Evolutionary conservation across 2,888 invertebrate genomes (phyloP).

Genomic region (Apamea epomidion): DNA sequence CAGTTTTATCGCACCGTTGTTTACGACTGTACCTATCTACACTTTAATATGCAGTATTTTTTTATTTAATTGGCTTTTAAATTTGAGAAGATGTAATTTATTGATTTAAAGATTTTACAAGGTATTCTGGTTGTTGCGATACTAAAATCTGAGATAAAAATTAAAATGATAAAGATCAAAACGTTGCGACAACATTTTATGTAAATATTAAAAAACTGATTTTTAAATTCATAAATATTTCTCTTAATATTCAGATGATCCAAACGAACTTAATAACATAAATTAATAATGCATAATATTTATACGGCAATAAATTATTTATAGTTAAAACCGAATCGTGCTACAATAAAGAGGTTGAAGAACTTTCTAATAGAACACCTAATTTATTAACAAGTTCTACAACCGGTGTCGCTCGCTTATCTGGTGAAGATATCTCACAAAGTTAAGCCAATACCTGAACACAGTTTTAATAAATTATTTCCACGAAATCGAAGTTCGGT

Average conservation of each 20-base stretch:
- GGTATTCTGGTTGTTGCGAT: slow-evolving; percentile 22
- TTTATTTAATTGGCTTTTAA: slow-evolving; percentile 58
- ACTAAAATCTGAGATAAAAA: slow-evolving; percentile 37
- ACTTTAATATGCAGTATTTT: slow-evolving; percentile 50
- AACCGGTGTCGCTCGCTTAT: slow-evolving; percentile 62
- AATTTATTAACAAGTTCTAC: slow-evolving; percentile 64
- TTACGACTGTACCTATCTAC: slow-evolving; percentile 50
- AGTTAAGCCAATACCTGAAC: slow-evolving; percentile 65
- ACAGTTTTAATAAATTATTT: slow-evolving; percentile 75
- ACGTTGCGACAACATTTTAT: slow-evolving; percentile 40
- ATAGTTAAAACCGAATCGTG: slow-evolving; percentile 35
- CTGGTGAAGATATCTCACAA: slow-evolving; percentile 63
- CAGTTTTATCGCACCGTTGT: slow-evolving; percentile 51
- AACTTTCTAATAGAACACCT: slow-evolving; percentile 61
- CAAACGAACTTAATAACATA: slow-evolving; percentile 40
- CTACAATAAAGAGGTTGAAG: slow-evolving; percentile 50
- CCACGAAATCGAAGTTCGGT: slow-evolving; percentile 74
- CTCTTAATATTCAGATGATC: slow-evolving; percentile 32
- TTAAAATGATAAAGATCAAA: slow-evolving; percentile 36
- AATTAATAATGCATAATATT: slow-evolving; percentile 56
- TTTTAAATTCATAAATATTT: slow-evolving; percentile 33
- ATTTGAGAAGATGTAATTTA: slow-evolving; percentile 48
- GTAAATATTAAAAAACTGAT: slow-evolving; percentile 28
- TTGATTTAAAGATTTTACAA: slow-evolving; percentile 54
- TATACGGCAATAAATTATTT: slow-evolving; percentile 45